phyloP scores from a whole-genome alignment of 2,888 invertebrate genomes.

The Ellobium chinense region DNA sequence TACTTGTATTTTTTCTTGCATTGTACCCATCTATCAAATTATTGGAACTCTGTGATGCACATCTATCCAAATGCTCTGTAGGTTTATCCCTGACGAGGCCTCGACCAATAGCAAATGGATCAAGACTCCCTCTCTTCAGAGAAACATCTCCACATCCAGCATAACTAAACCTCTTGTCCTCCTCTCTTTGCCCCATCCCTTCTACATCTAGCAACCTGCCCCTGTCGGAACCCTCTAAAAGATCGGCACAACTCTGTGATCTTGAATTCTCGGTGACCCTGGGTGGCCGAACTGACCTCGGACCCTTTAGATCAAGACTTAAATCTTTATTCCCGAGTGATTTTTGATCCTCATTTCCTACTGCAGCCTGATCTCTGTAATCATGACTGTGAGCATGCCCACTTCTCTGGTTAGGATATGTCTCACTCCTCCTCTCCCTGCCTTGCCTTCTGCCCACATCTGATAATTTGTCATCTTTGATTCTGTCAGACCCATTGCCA shows the following conservation, averaged over 20 bases:
- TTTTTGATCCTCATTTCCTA: background rate
- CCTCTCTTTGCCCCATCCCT: background rate
- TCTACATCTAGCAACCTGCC: background rate
- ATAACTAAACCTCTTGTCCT: slow-evolving; percentile 44
- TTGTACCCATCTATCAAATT: slow-evolving; percentile 5
- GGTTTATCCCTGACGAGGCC: slow-evolving; percentile 21
- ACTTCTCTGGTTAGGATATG: background rate
- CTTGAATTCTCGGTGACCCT: slow-evolving; percentile 33
- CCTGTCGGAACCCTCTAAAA: background rate
- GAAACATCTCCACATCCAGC: slow-evolving; percentile 39
- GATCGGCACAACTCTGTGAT: slow-evolving; percentile 35
- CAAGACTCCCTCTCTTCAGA: background rate
- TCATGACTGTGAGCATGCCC: background rate
- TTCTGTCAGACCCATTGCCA: background rate
- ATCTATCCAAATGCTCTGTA: slow-evolving; percentile 23
- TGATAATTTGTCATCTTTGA: background rate
- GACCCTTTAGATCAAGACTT: too few species aligned
- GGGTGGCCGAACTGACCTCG: background rate
- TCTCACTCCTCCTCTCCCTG: background rate
- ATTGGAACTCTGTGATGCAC: slow-evolving; percentile 20
- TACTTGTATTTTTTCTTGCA: background rate
- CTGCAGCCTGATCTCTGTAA: background rate
- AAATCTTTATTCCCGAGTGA: background rate
- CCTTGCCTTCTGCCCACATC: background rate
- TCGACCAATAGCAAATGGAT: background rate